phyloP scores from a whole-genome alignment of 1,140 invertebrate species.

The Diabrotica undecimpunctata region DNA sequence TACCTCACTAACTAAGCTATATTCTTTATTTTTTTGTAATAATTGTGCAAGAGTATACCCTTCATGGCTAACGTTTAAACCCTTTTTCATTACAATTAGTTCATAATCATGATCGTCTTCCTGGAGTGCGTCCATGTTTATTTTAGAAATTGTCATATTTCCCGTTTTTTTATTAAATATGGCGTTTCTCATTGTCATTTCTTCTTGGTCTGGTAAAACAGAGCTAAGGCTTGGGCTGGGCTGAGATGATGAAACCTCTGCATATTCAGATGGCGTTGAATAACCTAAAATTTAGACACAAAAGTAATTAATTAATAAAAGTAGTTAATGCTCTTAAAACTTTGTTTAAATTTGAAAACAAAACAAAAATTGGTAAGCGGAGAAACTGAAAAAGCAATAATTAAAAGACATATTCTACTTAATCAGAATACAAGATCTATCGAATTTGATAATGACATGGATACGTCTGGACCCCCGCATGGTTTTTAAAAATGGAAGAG shows the following conservation, averaged over 20 bases:
- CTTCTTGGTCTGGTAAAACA: slow-evolving; percentile 71
- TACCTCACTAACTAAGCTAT: slow-evolving; percentile 71
- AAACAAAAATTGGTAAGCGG: too few relatives aligned
- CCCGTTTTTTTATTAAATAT: slow-evolving; percentile 58
- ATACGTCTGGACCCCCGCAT: too few relatives aligned
- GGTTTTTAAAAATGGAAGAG: too few relatives aligned
- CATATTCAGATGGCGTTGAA: slow-evolving; percentile 60
- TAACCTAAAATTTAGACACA: slow-evolving; percentile 40
- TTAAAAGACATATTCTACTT: too few relatives aligned
- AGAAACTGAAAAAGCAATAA: too few relatives aligned
- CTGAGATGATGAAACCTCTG: slow-evolving; percentile 61
- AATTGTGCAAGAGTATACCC: slow-evolving; percentile 52
- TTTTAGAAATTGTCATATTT: slow-evolving; percentile 57
- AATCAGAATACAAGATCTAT: too few relatives aligned
- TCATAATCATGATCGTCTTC: slow-evolving; percentile 50
- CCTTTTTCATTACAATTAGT: slow-evolving; percentile 51
- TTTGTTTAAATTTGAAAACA: too few relatives aligned
- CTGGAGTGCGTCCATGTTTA: slow-evolving; percentile 44
- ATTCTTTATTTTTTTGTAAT: slow-evolving; percentile 52
- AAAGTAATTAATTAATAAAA: background rate
- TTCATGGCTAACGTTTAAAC: slow-evolving; percentile 47
- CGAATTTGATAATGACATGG: too few relatives aligned
- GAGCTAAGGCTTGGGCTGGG: slow-evolving; percentile 65
- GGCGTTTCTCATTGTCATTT: slow-evolving; percentile 71
- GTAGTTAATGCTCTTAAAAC: background rate